phyloP scores from a whole-genome alignment of 2,113 vertebrate genomes.

The Alligator mississippiensis region DNA sequence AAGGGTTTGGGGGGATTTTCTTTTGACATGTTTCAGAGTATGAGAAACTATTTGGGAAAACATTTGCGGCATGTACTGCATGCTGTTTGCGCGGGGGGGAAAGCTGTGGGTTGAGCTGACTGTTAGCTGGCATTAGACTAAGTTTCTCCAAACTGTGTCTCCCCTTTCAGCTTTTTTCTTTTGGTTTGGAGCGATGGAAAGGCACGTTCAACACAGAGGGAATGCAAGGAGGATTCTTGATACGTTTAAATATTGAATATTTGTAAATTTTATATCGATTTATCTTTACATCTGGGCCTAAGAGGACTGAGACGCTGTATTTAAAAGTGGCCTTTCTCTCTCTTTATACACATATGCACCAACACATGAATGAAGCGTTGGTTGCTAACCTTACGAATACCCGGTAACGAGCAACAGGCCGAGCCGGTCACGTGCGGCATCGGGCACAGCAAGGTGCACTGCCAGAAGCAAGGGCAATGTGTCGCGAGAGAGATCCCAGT shows the following conservation, averaged over 20 bases:
- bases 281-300: background rate
- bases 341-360: background rate
- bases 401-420: background rate
- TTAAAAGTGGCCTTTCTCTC: background rate
- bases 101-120: background rate
- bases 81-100: background rate
- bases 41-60: background rate
- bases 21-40: background rate
- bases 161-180: background rate
- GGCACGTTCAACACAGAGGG: background rate
- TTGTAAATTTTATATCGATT: background rate
- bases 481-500: background rate
- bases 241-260: background rate
- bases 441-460: background rate
- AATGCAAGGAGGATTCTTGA: background rate
- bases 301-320: background rate
- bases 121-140: background rate
- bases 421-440: background rate
- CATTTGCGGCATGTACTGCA: background rate
- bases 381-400: background rate
- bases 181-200: background rate
- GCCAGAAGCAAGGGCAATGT: background rate
- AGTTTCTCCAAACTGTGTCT: background rate
- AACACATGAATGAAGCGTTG: background rate
- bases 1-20: background rate